Conservation (phyloP, 2,113 vertebrate genomes). For the Myotis brandtii region DNA sequence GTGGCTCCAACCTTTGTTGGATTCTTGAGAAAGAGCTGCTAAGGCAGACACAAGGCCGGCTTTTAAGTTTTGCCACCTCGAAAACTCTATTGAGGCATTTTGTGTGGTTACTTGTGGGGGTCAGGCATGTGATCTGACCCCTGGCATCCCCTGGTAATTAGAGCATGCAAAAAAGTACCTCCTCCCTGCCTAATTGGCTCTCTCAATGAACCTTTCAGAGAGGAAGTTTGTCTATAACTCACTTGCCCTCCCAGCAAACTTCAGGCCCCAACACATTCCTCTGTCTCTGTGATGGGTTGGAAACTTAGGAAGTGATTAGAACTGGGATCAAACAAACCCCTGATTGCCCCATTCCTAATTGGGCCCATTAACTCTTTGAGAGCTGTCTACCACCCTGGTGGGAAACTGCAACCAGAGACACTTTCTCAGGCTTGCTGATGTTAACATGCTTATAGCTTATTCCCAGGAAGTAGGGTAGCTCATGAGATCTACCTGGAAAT, state of each 20-base stretch:
- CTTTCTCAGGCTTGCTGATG: slow-evolving; percentile 44
- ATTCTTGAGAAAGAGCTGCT: slow-evolving; percentile 71
- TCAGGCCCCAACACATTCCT: slow-evolving; percentile 62
- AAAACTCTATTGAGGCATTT: slow-evolving; percentile 78
- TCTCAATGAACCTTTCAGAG: slow-evolving; percentile 48
- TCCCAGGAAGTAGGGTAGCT: background rate
- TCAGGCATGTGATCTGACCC: slow-evolving; percentile 75
- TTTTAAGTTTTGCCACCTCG: slow-evolving; percentile 68
- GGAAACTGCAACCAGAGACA: slow-evolving; percentile 36
- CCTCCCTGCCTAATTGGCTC: slow-evolving; percentile 76
- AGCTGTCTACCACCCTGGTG: slow-evolving; percentile 50
- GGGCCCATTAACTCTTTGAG: slow-evolving; percentile 73
- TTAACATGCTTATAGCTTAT: slow-evolving; percentile 7
- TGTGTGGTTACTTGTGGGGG: slow-evolving; percentile 79
- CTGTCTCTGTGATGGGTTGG: slow-evolving; percentile 52
- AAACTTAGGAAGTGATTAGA: slow-evolving; percentile 81
- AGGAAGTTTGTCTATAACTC: slow-evolving; percentile 58
- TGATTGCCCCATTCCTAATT: slow-evolving; percentile 62
- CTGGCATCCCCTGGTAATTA: slow-evolving; percentile 64
- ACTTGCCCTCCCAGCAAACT: slow-evolving; percentile 70
- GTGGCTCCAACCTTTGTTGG: slow-evolving; percentile 74
- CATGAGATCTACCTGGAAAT: background rate
- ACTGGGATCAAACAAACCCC: slow-evolving; percentile 67
- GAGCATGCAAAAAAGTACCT: slow-evolving; percentile 70
- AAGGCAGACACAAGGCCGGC: slow-evolving; percentile 60